These are phyloP conservation scores for Phalera bucephala DNA, from an alignment of 2,888 invertebrate species.

Conservation along the genomic window DNA sequence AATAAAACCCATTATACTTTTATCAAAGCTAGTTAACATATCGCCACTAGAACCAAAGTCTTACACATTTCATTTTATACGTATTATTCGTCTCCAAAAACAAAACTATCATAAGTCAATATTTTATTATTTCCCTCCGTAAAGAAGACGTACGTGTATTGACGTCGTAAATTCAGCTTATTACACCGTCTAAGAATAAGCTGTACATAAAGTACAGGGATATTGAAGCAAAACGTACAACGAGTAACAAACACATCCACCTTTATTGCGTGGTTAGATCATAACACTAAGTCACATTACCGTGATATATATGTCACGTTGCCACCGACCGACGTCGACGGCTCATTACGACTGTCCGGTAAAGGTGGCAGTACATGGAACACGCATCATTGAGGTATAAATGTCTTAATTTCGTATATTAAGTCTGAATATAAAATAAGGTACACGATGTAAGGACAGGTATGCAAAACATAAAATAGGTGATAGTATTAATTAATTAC, in stretches of 20 bases:
- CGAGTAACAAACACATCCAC: constrained; percentile 39
- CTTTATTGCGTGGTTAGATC: constrained; percentile 52
- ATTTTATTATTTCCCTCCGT: not conserved
- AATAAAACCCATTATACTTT: no score
- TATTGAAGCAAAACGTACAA: constrained; percentile 24
- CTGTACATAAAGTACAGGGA: constrained; percentile 16
- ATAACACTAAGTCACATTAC: constrained; percentile 66
- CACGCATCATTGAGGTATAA: no score
- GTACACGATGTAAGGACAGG: no score
- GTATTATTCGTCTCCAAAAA: not conserved
- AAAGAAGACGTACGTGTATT: not conserved
- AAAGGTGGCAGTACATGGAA: constrained; percentile 11
- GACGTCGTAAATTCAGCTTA: constrained; percentile 9
- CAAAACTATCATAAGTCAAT: not conserved
- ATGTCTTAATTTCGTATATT: no score
- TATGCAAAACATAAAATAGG: no score
- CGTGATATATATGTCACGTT: constrained; percentile 58
- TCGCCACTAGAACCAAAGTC: no score
- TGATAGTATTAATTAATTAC: no score
- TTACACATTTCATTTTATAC: no score
- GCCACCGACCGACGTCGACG: constrained; percentile 27
- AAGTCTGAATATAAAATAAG: no score
- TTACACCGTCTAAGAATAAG: constrained; percentile 7
- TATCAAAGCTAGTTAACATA: no score
- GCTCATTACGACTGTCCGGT: constrained; percentile 24